Conservation (phyloP, 2,113 vertebrate species). For the Psammodynastes pulverulentus region DNA sequence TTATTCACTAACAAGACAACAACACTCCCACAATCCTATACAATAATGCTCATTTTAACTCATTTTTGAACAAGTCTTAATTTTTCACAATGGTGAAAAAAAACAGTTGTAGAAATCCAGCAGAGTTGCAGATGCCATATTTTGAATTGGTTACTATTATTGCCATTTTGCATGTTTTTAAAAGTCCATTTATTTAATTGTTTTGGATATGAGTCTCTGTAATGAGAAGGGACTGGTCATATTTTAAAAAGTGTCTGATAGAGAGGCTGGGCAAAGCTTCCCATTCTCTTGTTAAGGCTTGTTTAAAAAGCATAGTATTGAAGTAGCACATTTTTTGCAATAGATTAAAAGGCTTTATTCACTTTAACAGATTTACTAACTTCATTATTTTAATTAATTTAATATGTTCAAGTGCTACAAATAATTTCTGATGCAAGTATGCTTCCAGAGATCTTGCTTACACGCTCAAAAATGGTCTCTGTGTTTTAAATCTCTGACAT, state of each 20-base stretch:
- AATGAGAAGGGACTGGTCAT: background rate
- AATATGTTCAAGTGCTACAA: background rate
- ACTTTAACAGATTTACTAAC: background rate
- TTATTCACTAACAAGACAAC: background rate
- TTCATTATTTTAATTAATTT: background rate
- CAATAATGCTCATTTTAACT: background rate
- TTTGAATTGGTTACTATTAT: background rate
- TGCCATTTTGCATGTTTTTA: background rate
- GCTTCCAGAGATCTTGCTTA: background rate
- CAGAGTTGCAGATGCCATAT: background rate
- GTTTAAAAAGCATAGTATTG: background rate
- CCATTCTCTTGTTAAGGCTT: background rate
- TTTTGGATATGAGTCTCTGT: background rate
- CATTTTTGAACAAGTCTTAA: background rate
- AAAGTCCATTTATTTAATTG: background rate
- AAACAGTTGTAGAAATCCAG: background rate
- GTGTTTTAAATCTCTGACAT: background rate
- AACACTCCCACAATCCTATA: background rate
- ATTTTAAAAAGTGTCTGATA: background rate
- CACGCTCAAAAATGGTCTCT: background rate
- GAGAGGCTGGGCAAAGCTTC: background rate
- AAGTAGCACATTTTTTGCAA: background rate
- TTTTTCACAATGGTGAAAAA: background rate
- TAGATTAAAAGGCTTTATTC: background rate
- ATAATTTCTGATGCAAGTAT: background rate